phyloP scores from a whole-genome alignment of 1,140 invertebrate genomes.

The Tenebrio molitor region DNA sequence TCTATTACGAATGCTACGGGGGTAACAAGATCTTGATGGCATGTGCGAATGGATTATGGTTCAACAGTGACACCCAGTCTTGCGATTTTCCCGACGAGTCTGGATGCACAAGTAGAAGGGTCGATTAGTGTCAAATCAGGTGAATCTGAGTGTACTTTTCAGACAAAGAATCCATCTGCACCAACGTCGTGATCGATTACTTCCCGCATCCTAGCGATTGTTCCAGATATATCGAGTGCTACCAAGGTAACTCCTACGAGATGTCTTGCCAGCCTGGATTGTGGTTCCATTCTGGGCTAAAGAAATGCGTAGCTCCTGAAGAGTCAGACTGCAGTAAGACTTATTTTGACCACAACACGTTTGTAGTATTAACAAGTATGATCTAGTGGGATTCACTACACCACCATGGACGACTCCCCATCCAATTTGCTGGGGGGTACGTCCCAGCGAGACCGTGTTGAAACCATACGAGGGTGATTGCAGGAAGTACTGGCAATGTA shows the following conservation, averaged over 20 bases:
- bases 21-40: neutral
- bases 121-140: no score
- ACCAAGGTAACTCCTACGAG: neutral
- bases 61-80: neutral
- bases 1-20: neutral
- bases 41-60: neutral
- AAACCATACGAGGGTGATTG: neutral
- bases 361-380: no score
- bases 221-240: neutral
- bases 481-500: conserved; percentile 16
- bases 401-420: neutral
- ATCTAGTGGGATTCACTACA: no score
- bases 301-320: neutral
- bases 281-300: neutral
- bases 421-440: neutral
- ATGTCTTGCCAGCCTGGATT: neutral
- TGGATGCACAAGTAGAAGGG: neutral
- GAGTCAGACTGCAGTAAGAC: neutral
- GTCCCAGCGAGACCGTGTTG: neutral
- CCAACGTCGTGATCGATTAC: neutral
- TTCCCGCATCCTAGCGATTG: neutral
- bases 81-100: neutral
- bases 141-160: no score
- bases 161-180: no score
- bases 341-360: no score